Conservation (phyloP, 2,113 vertebrate species). For the Pseudopodoces humilis region DNA sequence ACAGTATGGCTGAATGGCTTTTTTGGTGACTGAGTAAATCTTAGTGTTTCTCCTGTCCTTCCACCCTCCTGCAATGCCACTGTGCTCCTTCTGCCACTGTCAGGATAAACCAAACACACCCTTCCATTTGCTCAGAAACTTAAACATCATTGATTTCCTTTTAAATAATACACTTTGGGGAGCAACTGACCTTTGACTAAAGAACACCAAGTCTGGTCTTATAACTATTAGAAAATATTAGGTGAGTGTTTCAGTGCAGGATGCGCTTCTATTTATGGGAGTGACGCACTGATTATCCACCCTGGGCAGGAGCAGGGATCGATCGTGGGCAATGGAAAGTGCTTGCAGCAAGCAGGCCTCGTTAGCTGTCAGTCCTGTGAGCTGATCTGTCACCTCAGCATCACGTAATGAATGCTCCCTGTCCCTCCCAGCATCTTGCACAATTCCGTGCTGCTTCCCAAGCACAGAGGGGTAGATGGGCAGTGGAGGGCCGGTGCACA, state of each 20-base stretch:
- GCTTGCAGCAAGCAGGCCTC: background rate
- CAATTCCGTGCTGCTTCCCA: background rate
- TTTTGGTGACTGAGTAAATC: background rate
- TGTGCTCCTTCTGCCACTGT: background rate
- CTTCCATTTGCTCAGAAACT: background rate
- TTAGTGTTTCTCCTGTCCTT: background rate
- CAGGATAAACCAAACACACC: background rate
- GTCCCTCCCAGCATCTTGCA: background rate
- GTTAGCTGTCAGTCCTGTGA: background rate
- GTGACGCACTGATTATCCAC: background rate
- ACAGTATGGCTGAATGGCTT: background rate
- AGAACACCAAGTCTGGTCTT: background rate
- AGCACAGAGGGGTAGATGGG: background rate
- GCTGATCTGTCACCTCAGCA: background rate
- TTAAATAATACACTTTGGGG: background rate
- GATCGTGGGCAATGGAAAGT: background rate
- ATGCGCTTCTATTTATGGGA: background rate
- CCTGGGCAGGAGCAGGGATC: background rate
- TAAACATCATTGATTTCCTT: background rate
- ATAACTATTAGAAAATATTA: background rate
- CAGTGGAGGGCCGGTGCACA: background rate
- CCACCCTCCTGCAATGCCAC: background rate
- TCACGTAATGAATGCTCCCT: background rate
- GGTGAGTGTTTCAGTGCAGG: background rate
- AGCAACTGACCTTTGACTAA: slow-evolving; percentile 27